phyloP scores from a whole-genome alignment of 23 tunicate species.

The Aplidium turbinatum region DNA sequence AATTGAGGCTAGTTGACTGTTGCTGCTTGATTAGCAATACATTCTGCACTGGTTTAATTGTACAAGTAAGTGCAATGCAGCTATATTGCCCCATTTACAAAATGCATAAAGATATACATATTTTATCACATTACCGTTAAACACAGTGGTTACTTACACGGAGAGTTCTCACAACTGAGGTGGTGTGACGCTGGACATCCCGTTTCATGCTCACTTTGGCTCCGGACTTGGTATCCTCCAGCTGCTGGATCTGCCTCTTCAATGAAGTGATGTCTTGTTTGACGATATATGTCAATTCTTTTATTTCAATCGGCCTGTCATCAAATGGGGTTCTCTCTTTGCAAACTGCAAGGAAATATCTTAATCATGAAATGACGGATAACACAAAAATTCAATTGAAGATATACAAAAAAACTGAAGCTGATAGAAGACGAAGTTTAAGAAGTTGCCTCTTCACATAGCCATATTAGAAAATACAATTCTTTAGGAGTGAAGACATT shows the following conservation, averaged over 20 bases:
- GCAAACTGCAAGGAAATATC: constrained; percentile 50
- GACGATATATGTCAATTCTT: constrained; percentile 94
- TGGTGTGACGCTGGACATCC: constrained; percentile 79
- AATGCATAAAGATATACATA: no score
- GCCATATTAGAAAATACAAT: no score
- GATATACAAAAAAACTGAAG: not conserved
- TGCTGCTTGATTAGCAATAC: no score
- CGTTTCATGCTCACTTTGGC: constrained; percentile 22
- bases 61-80: no score
- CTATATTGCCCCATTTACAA: no score
- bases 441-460: no score
- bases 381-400: not conserved
- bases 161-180: constrained; percentile 77
- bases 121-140: no score
- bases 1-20: no score
- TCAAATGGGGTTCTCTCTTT: constrained; percentile 87
- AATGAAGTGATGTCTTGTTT: constrained; percentile 93
- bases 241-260: constrained; percentile 62
- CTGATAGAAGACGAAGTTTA: not conserved
- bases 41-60: no score
- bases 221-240: constrained; percentile 58
- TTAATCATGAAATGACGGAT: not conserved
- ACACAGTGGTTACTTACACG: constrained; percentile 47
- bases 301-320: constrained; percentile 95
- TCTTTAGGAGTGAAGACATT: no score